phyloP scores from a whole-genome alignment of 2,888 invertebrate genomes.

The Lysandra coridon region DNA sequence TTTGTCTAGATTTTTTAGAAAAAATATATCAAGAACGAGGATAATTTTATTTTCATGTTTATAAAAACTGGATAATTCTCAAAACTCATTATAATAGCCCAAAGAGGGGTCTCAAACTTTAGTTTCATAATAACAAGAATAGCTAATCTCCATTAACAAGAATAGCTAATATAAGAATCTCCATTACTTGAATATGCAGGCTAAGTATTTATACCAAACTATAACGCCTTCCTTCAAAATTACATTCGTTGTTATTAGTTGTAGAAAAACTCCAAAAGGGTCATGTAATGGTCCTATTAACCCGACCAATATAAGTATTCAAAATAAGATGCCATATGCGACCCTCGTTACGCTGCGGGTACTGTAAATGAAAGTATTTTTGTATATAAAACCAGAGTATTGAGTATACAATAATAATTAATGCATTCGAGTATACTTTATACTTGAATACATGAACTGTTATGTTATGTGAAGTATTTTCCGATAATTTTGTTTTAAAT shows the following conservation, averaged over 20 bases:
- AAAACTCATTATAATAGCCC: too few relatives aligned
- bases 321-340: slow-evolving; percentile 14
- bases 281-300: slow-evolving; percentile 5
- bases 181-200: neutral
- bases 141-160: neutral
- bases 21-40: too few relatives aligned
- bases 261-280: slow-evolving; percentile 1
- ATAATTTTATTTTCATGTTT: too few relatives aligned
- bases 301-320: slow-evolving; percentile 6
- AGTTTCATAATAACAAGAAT: too few relatives aligned
- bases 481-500: too few relatives aligned
- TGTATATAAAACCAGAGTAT: neutral
- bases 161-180: neutral
- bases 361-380: slow-evolving; percentile 1
- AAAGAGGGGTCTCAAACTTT: too few relatives aligned
- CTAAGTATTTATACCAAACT: neutral
- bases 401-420: neutral
- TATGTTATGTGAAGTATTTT: too few relatives aligned
- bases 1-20: too few relatives aligned
- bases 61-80: too few relatives aligned
- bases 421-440: too few relatives aligned
- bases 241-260: slow-evolving; percentile 9
- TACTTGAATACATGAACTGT: too few relatives aligned
- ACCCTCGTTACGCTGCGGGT: neutral
- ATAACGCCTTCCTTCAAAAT: neutral